Conservation (phyloP, 2,797 vertebrate species). For the Rousettus madagascariensis region DNA sequence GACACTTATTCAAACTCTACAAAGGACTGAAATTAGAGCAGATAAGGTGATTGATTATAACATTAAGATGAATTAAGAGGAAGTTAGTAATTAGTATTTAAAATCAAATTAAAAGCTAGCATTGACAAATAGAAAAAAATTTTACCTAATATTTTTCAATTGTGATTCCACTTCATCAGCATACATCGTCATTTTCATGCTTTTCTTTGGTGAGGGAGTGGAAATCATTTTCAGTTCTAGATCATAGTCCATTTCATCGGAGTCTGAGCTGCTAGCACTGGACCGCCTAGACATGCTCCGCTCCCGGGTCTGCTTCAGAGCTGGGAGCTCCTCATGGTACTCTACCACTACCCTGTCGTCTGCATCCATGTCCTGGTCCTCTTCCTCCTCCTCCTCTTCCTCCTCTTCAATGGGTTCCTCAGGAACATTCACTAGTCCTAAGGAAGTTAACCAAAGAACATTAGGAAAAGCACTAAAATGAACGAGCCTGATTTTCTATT, state of each 20-base stretch:
- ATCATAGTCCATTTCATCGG: constrained; percentile 99
- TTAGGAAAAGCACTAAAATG: constrained; percentile 16
- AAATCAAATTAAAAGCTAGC: constrained; percentile 41
- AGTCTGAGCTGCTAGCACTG: constrained; percentile 87
- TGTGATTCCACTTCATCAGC: constrained; percentile 96
- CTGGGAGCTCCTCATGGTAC: constrained; percentile 88
- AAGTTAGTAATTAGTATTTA: not conserved
- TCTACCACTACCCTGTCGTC: constrained; percentile 96
- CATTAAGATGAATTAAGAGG: not conserved
- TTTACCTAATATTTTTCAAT: constrained; percentile 94
- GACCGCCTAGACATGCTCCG: constrained; percentile 81
- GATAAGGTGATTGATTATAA: not conserved
- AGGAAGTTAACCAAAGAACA: constrained; percentile 63
- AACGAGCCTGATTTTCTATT: constrained; percentile 14
- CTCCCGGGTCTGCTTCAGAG: constrained; percentile 82
- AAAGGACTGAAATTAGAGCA: constrained; percentile 23
- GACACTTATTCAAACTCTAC: not conserved
- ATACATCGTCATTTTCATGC: constrained; percentile 99
- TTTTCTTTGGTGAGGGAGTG: constrained; percentile 97
- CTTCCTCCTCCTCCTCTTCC: constrained; percentile 89
- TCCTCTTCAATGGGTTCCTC: constrained; percentile 92
- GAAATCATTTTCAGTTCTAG: constrained; percentile 99
- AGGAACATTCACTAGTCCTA: constrained; percentile 95
- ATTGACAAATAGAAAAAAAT: not conserved
- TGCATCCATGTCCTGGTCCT: constrained; percentile 96